phyloP scores from a whole-genome alignment of 2,888 invertebrate species.

The Tillus elongatus region DNA sequence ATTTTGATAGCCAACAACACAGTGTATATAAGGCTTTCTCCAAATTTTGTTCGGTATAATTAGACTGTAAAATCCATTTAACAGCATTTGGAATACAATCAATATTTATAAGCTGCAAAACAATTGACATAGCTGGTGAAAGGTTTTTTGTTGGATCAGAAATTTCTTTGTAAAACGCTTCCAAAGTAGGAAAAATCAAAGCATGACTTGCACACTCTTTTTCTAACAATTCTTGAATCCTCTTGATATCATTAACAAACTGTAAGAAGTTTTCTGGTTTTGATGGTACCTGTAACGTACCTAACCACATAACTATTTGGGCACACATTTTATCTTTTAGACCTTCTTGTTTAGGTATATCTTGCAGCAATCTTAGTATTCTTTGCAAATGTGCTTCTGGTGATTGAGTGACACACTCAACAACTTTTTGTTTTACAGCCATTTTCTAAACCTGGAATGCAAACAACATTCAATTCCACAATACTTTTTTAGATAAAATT shows the following conservation, averaged over 20 bases:
- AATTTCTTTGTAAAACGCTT: constrained; percentile 51
- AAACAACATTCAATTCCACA: no score
- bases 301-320: constrained; percentile 46
- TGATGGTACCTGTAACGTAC: constrained; percentile 37
- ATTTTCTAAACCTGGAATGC: no score
- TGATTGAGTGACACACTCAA: constrained; percentile 43
- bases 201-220: constrained; percentile 40
- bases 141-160: constrained; percentile 50
- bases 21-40: constrained; percentile 55
- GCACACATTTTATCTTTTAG: constrained; percentile 45
- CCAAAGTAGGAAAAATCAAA: constrained; percentile 48
- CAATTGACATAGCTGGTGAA: constrained; percentile 51
- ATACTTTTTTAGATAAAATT: no score
- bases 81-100: constrained; percentile 40
- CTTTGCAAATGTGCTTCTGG: constrained; percentile 44
- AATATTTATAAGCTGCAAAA: constrained; percentile 47
- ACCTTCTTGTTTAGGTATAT: constrained; percentile 38
- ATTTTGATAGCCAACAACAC: constrained; percentile 58
- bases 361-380: constrained; percentile 46
- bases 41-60: constrained; percentile 46
- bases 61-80: constrained; percentile 39
- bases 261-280: constrained; percentile 31
- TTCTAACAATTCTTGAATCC: constrained; percentile 33
- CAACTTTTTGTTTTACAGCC: constrained; percentile 52
- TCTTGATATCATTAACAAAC: constrained; percentile 34